Base-by-base conservation (phyloP, 2,888 invertebrate genomes). In the Diplolepis rosae region DNA sequence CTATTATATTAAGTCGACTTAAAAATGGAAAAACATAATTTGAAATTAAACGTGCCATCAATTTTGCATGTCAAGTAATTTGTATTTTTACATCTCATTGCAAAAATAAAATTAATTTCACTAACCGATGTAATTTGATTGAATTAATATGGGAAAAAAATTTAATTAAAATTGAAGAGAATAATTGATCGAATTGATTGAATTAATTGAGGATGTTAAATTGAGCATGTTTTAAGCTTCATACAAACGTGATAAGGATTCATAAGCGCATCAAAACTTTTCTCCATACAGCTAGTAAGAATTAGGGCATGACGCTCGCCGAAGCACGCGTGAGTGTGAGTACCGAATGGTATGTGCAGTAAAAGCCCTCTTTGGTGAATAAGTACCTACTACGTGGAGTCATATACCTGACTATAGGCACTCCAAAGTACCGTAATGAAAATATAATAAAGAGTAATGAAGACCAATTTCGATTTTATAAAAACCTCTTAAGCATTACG, bases 281-380 rank as follows among this genome's bases (percentile, higher is more conserved):
- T 74, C 73, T 69, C 54, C 72, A 65, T 66, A 66, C 72, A 70
- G 71, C 71, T 72, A 74, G 73, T 76, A 77, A 79, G 79, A 79
- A 80, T 79, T 79, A 77, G 80, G 79, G 81, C 81, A 78, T 79
- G 79, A 79, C 81, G 78, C 78, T 78, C 80, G 79, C 74, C 78
- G 76, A 73, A 78, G 78, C 80, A 76, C 76, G 66, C 74, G 72
- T 66, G 54, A 71, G 72, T 71, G 70, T 69, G 73, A 72, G 73
- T 73, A 68, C 70, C 67, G 68, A 65, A 56, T 68, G 73, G 54
- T 67, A 71, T 70, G 22, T 24, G 61, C 54, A 66, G 69, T 50
- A 70, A 72, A 61, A 69, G 67, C 70, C 68, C 68, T 70, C 72
- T 66, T 65, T 50, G 30, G 27, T 65, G 52, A 56, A 61, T 61